Evolutionary conservation across 2,888 invertebrate species (phyloP).

Genomic region (Metacarcinus magister): DNA sequence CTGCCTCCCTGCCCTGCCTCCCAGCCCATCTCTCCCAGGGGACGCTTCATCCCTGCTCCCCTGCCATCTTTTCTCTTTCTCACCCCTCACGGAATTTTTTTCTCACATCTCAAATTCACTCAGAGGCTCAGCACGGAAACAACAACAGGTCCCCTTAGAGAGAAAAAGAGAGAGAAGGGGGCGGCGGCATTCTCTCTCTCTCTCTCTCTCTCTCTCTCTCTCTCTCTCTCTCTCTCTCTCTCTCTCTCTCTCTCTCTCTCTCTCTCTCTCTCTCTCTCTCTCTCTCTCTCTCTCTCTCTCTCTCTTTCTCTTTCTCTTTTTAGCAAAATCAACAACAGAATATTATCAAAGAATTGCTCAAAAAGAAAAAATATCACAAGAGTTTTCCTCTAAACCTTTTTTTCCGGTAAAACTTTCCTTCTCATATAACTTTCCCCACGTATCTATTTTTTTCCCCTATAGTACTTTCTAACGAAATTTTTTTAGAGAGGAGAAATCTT

Average conservation of each 20-base stretch:
- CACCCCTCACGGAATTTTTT: not conserved
- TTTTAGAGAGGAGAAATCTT: too few species aligned
- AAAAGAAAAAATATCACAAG: too few species aligned
- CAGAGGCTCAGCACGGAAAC: constrained; percentile 1
- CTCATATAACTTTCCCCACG: too few species aligned
- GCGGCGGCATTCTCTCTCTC: constrained; percentile 7
- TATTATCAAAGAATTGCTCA: too few species aligned
- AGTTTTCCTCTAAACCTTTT: too few species aligned
- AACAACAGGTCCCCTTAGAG: constrained; percentile 22
- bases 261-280: not conserved
- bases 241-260: not conserved
- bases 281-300: too few species aligned
- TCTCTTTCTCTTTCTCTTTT: too few species aligned
- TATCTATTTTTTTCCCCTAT: too few species aligned
- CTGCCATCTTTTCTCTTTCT: not conserved
- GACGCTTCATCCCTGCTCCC: not conserved
- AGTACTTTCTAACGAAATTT: too few species aligned
- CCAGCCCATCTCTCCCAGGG: not conserved
- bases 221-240: constrained; percentile 39
- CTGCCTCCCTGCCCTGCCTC: not conserved
- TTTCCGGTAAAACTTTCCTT: too few species aligned
- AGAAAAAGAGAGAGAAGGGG: too few species aligned
- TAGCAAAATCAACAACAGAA: too few species aligned
- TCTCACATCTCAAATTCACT: not conserved
- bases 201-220: constrained; percentile 39